A percentile compares a stretch with the other conserved stretches of the same genome.
These are phyloP conservation scores for Rhabdomys pumilio DNA, from an alignment of 2,797 vertebrate species.

Conservation along the genomic window DNA sequence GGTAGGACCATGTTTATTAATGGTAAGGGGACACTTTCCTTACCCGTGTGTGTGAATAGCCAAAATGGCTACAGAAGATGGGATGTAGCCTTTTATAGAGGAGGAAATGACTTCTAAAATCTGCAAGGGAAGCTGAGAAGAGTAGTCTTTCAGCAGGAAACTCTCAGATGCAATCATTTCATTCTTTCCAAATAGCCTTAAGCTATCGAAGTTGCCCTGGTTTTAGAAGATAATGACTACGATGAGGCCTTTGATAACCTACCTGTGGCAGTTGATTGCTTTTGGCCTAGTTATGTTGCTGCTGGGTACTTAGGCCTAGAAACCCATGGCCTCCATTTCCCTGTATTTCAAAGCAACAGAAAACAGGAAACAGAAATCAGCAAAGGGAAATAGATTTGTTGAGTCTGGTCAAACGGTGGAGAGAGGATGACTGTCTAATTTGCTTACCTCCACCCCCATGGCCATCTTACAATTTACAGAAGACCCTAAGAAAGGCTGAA, in stretches of 20 bases:
- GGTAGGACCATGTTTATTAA: neutral
- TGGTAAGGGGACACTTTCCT: neutral
- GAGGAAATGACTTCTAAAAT: too few species aligned
- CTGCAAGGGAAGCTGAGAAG: neutral
- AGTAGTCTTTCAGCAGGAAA: neutral
- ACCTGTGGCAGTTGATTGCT: conserved; percentile 27
- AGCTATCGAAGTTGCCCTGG: neutral
- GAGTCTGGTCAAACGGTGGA: neutral
- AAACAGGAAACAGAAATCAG: neutral
- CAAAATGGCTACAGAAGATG: neutral
- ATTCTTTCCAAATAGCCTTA: conserved; percentile 36
- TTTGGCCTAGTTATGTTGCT: neutral
- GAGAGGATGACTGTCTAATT: neutral
- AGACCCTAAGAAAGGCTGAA: neutral
- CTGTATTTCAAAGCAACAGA: neutral
- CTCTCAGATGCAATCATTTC: neutral
- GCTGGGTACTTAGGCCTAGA: neutral
- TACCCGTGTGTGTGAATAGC: neutral
- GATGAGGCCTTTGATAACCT: neutral
- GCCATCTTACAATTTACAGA: neutral
- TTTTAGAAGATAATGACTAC: conserved; percentile 1
- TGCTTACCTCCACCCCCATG: neutral
- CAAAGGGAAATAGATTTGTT: neutral
- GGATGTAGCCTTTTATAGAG: neutral
- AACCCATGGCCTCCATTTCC: neutral